Base-by-base conservation (phyloP, 2,797 vertebrate genomes). In the Galaxias olidus region DNA sequence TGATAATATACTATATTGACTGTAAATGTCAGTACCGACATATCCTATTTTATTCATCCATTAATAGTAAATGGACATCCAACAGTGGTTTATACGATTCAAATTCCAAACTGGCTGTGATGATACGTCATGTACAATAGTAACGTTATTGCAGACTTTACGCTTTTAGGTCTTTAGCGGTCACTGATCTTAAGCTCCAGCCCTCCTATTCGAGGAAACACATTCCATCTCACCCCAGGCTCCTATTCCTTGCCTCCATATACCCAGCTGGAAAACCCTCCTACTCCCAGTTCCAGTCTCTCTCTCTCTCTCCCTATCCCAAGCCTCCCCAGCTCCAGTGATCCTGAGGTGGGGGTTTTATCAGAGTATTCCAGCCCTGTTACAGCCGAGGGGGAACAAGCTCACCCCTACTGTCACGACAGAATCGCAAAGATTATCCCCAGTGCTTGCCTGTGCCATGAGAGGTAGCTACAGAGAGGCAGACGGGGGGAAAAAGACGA, bases 391-490 rank as follows among this genome's bases (percentile, higher is more conserved):
- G 61, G 53, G 73, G 75, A 66, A 67, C 74, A 65, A 72, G 66
- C 68, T 0, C n/a, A 63, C 66, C 61, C 71, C 66, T 63, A 66
- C 74, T 79, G 82, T 74, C 75, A 30, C 6, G 30, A 30, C 30
- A 71, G 77, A 83, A 79, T 80, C 79, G 77, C 69, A 80, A 68
- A 86, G 79, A 88, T 84, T 78, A 87, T 81, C 72, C 72, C 56
- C 47, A 61, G 54, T 62, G 42, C 58, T 79, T 40, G 18, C 52
- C 66, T 73, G 62, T 71, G 77, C 67, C 66, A 74, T 60, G 43
- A 71, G 59, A 71, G 64, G 65, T 42, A 65, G 41, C 60, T 18
- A 43, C 47, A 57, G 66, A 30, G 15, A 42, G 17, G 14, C 52
- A 57, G 56, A 74, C 58, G 68, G 54, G 59, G 50, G 44, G 15